Percentiles rank a stretch among this genome's conserved stretches.
Evolutionary conservation across 2,113 vertebrate species (phyloP).

Genomic region (Trogon melanurus): DNA sequence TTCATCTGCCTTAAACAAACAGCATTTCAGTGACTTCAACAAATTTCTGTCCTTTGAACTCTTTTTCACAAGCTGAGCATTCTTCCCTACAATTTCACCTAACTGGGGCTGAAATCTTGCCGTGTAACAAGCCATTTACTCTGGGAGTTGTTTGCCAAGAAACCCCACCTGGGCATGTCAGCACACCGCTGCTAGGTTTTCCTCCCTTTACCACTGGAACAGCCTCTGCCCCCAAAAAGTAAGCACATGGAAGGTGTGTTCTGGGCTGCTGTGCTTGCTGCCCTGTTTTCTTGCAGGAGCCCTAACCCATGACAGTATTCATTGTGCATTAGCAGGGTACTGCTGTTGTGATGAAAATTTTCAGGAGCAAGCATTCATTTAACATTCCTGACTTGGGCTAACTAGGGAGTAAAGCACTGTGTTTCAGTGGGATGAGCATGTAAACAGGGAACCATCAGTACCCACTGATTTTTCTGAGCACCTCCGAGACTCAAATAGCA

Average conservation of each 20-base stretch:
- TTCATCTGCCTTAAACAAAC: background rate
- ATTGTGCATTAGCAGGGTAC: background rate
- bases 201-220: background rate
- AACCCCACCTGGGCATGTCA: accelerated
- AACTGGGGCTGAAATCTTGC: background rate
- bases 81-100: background rate
- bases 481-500: background rate
- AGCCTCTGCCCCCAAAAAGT: background rate
- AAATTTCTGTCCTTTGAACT: background rate
- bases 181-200: accelerated
- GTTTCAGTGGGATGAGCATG: background rate
- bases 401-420: background rate
- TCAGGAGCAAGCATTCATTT: background rate
- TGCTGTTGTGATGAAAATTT: background rate
- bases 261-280: background rate
- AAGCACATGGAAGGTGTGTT: accelerated
- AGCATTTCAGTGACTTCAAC: background rate
- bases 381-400: accelerated
- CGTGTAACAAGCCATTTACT: background rate
- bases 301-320: no score
- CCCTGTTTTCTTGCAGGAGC: background rate
- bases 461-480: background rate
- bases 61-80: background rate
- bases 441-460: background rate
- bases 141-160: background rate